Base-by-base conservation (phyloP, 1,140 invertebrate species). In the Chrysoperla carnea region DNA sequence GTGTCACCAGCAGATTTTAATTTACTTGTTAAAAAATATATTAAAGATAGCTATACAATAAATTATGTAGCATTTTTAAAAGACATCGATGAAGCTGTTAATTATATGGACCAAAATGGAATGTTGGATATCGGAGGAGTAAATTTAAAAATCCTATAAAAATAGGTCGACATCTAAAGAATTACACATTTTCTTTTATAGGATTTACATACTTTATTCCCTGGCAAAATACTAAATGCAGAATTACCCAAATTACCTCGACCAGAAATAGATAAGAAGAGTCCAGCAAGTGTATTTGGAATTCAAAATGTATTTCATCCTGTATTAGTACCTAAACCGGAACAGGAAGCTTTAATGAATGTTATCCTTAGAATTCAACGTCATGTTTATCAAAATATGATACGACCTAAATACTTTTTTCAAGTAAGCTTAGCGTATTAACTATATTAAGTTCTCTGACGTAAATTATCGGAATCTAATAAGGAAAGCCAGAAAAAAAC, bases 11-110 rank as follows among this genome's bases (percentile, higher is more conserved):
- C 75, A 8, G 78, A 81, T 55, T 80, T 78, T 51, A 62, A 73
- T 47, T 55, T 82, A 6, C 58, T 82, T 0, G 62, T 81, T 11
- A 75, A 78, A 35, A 70, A 73, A 48, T 81, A 76, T 51, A 64
- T 76, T 42, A 78, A 76, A 48, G 71, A 81, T 55, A 68, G 68
- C 3, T 81, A 80, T 54, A 73, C 76, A 6, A 53, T 81, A 0
- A 80, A 81, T 57, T 81, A 81, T 51, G 68, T 80, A 9, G 76
- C 76, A 13, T 82, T 82, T 50, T 52, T 82, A 0, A 66, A 72
- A 27, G 66, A 69, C 1, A 58, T 76, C 8, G 62, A 66, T 43
- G 53, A 66, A 15, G 50, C 59, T 7, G 57, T 63, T 29, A 41
- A 69, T 33, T 70, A 68, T 42, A 66, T 78, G 9, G 66, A 76